These are phyloP conservation scores for Ctenopoma kingsleyae DNA, from an alignment of 2,797 vertebrate species.

Conservation along the genomic window DNA sequence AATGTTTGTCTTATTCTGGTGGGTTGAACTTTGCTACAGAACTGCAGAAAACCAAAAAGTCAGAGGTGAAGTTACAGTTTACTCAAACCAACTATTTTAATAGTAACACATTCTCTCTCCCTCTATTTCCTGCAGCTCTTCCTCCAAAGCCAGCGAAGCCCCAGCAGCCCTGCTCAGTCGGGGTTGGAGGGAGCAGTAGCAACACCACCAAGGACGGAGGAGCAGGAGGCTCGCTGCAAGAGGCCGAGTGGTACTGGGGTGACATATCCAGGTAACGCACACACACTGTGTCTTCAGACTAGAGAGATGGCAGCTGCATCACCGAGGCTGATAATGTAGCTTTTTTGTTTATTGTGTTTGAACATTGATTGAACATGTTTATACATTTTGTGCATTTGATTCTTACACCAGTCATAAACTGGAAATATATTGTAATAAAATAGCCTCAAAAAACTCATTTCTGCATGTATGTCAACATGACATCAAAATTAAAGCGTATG, in stretches of 20 bases:
- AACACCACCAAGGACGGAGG: slow-evolving; percentile 87
- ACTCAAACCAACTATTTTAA: not conserved
- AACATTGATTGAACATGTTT: no score
- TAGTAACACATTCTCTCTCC: not conserved
- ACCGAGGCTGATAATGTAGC: not conserved
- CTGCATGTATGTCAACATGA: no score
- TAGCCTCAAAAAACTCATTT: no score
- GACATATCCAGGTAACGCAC: slow-evolving; percentile 94
- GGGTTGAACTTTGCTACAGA: slow-evolving; percentile 2
- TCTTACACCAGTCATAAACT: no score
- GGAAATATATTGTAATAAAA: no score
- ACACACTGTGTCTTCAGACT: not conserved
- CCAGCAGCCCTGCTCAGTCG: slow-evolving; percentile 81
- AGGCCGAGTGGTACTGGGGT: slow-evolving; percentile 99
- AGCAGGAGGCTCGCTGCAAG: slow-evolving; percentile 87
- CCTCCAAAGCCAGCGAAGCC: slow-evolving; percentile 94
- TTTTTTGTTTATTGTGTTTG: no score
- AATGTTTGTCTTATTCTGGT: not conserved
- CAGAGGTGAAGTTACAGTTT: not conserved
- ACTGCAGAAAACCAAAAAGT: not conserved
- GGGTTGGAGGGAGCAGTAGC: slow-evolving; percentile 76
- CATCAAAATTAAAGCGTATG: no score
- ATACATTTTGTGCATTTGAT: no score
- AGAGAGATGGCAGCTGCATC: not conserved
- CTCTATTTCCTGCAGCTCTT: slow-evolving; percentile 86